A percentile compares a stretch with the other conserved stretches of the same genome.
These are phyloP conservation scores for Dasysyrphus albostriatus DNA, from an alignment of 2,888 invertebrate species.

Conservation along the genomic window DNA sequence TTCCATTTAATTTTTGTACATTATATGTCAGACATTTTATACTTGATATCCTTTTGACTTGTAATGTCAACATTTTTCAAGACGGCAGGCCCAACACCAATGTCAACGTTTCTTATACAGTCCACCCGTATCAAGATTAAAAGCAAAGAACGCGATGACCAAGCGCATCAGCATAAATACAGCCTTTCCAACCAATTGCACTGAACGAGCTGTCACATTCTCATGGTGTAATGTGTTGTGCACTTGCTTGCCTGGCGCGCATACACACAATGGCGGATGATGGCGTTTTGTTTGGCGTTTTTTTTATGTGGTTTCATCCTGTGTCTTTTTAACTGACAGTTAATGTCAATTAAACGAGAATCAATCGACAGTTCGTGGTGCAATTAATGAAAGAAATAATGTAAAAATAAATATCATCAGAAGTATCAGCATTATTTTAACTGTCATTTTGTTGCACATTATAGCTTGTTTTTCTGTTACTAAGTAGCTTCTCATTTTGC, in stretches of 20 bases:
- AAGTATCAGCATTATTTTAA: conserved; percentile 24
- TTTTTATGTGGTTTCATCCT: conserved; percentile 51
- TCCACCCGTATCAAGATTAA: conserved; percentile 66
- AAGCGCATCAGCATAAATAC: conserved; percentile 61
- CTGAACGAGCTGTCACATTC: conserved; percentile 52
- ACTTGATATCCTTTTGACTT: conserved; percentile 69
- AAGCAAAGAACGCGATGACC: conserved; percentile 41
- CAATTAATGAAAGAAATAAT: conserved; percentile 19
- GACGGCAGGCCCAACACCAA: conserved; percentile 44
- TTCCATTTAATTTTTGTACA: not conserved
- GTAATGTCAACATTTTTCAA: conserved; percentile 66
- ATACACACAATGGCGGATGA: conserved; percentile 32
- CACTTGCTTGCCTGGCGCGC: conserved; percentile 9
- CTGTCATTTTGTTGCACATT: conserved; percentile 17
- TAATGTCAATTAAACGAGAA: conserved; percentile 74
- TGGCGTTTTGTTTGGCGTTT: conserved; percentile 48
- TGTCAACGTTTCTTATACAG: conserved; percentile 41
- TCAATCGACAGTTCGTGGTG: conserved; percentile 63
- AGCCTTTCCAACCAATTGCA: conserved; percentile 39
- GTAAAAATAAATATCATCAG: not conserved
- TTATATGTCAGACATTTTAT: not conserved
- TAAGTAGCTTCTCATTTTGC: not conserved
- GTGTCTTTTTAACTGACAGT: conserved; percentile 65
- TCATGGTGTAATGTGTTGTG: conserved; percentile 40
- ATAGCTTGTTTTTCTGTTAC: not conserved